A percentile compares a stretch with the other conserved stretches of the same genome.
phyloP scores from a whole-genome alignment of 2,797 vertebrate species.

The Rhinichthys osculus region DNA sequence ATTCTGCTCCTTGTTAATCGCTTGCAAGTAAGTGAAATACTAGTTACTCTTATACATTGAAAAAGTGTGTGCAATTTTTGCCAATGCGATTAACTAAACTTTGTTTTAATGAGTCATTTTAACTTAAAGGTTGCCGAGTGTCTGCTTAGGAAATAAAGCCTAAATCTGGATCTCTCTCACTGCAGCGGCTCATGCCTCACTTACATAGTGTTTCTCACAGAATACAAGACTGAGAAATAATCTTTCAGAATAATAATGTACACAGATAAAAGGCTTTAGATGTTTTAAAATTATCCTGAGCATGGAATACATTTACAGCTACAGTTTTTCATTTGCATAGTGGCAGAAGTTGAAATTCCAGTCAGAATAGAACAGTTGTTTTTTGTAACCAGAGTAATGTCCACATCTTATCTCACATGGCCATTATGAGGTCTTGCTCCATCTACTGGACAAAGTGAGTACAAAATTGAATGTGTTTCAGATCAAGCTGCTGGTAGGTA shows the following conservation, averaged over 20 bases:
- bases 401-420: neutral
- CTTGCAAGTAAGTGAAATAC: slow-evolving; percentile 62
- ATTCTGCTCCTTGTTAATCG: slow-evolving; percentile 59
- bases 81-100: slow-evolving; percentile 46
- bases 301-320: neutral
- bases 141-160: slow-evolving; percentile 49
- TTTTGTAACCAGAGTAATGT: neutral
- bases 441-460: slow-evolving; percentile 75
- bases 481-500: neutral
- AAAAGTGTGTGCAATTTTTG: slow-evolving; percentile 9
- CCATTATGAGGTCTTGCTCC: slow-evolving; percentile 67
- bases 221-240: neutral
- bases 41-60: slow-evolving; percentile 35
- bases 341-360: slow-evolving; percentile 2
- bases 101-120: slow-evolving; percentile 39
- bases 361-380: neutral
- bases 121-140: slow-evolving; percentile 32
- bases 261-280: neutral
- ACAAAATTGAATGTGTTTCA: slow-evolving; percentile 56
- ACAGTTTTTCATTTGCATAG: neutral
- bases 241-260: neutral
- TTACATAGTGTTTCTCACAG: slow-evolving; percentile 13
- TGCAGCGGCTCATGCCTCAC: neutral
- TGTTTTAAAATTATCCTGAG: neutral
- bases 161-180: slow-evolving; percentile 30